phyloP scores from a whole-genome alignment of 2,888 invertebrate genomes.

The Cistogaster globosa region DNA sequence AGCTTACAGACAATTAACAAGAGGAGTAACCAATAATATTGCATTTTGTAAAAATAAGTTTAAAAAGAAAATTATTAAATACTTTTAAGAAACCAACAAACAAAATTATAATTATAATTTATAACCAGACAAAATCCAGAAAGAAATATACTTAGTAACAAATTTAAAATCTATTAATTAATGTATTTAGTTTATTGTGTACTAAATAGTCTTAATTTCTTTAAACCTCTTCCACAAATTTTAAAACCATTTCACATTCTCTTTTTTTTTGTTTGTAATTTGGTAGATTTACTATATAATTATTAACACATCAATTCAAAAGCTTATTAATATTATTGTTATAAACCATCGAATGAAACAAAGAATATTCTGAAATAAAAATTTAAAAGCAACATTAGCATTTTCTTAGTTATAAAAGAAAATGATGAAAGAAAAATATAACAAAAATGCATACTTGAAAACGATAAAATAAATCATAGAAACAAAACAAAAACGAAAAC shows the following conservation, averaged over 20 bases:
- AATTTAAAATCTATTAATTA: constrained; percentile 21
- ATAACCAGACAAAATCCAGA: constrained; percentile 1
- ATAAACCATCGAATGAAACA: constrained; percentile 61
- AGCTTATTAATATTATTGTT: constrained; percentile 23
- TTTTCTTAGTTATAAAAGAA: constrained; percentile 23
- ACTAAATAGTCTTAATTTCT: constrained; percentile 34
- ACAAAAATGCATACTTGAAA: constrained; percentile 41
- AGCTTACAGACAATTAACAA: constrained; percentile 21
- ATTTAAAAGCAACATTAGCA: constrained; percentile 25
- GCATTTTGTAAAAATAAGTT: constrained; percentile 49
- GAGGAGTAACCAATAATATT: constrained; percentile 26
- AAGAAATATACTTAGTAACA: background rate
- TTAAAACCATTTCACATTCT: background rate
- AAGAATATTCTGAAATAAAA: constrained; percentile 51
- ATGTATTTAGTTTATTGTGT: no score
- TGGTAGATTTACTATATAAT: constrained; percentile 5
- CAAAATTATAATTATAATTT: constrained; percentile 1
- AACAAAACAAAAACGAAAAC: constrained; percentile 42
- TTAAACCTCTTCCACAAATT: constrained; percentile 27
- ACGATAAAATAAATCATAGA: constrained; percentile 11
- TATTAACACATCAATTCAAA: constrained; percentile 17
- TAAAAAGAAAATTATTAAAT: constrained; percentile 32
- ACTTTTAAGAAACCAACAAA: constrained; percentile 18
- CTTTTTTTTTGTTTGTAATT: background rate
- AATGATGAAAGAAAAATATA: constrained; percentile 5